These are phyloP conservation scores for Anisognathus igniventris DNA, from an alignment of 2,797 vertebrate species.

Conservation along the genomic window DNA sequence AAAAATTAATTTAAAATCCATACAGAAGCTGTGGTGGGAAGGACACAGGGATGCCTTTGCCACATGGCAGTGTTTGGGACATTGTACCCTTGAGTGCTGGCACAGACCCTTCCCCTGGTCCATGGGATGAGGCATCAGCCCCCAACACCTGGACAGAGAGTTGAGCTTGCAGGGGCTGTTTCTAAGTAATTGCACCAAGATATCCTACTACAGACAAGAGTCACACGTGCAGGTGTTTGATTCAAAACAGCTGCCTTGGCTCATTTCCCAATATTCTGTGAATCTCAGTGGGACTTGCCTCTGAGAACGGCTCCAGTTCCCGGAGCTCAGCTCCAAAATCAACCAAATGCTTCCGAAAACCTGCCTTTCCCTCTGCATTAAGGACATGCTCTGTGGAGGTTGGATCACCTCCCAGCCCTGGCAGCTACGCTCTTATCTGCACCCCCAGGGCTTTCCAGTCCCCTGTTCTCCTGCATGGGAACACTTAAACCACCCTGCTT, in stretches of 20 bases:
- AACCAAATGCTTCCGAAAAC: not conserved
- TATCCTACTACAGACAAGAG: not conserved
- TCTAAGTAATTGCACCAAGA: not conserved
- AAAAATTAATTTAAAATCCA: not conserved
- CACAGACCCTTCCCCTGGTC: not conserved
- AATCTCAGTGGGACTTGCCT: not conserved
- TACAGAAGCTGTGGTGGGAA: not conserved
- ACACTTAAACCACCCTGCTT: not conserved
- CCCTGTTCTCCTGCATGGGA: not conserved
- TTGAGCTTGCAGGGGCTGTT: not conserved
- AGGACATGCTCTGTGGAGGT: not conserved
- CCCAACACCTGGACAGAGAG: not conserved
- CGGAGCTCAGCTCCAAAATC: not conserved
- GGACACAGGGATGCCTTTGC: not conserved
- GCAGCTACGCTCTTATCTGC: not conserved
- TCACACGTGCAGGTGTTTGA: not conserved
- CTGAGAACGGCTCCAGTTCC: not conserved
- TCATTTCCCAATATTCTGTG: not conserved
- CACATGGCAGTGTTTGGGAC: not conserved
- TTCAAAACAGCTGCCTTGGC: not conserved
- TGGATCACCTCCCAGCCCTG: not conserved
- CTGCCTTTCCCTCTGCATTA: not conserved
- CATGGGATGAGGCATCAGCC: not conserved
- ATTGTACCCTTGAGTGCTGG: not conserved
- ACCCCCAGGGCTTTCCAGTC: not conserved